These are phyloP conservation scores for Antechinus flavipes DNA, from an alignment of 2,113 vertebrate species.

Conservation along the genomic window DNA sequence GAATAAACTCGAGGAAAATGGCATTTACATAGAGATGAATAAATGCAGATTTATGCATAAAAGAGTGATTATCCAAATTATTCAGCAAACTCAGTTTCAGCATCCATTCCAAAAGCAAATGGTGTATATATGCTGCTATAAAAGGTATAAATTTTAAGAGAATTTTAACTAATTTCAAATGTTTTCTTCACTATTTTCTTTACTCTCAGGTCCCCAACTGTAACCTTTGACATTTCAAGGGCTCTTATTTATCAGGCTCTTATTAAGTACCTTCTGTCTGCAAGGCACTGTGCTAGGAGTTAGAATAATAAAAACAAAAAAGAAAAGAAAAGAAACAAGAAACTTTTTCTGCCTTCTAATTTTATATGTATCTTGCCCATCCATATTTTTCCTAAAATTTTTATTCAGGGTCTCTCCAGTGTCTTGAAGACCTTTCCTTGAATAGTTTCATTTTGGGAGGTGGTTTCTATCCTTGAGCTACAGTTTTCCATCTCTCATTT, in stretches of 20 bases:
- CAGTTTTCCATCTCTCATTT: not conserved
- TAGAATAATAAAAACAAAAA: not conserved
- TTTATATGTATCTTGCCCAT: not conserved
- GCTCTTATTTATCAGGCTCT: not conserved
- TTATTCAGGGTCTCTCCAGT: not conserved
- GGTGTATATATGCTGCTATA: not conserved
- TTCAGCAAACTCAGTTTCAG: conserved; percentile 42
- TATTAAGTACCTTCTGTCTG: not conserved
- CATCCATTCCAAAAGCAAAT: conserved; percentile 24
- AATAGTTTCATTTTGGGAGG: not conserved
- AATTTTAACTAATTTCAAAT: not conserved
- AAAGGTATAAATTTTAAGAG: conserved; percentile 48
- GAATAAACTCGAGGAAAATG: conserved; percentile 34
- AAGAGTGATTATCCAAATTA: conserved; percentile 54
- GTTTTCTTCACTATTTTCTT: conserved; percentile 18
- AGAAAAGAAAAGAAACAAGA: not conserved
- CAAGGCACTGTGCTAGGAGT: not conserved
- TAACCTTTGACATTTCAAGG: not conserved
- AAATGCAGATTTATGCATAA: conserved; percentile 50
- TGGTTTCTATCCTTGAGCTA: not conserved
- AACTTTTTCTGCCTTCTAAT: not conserved
- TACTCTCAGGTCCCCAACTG: not conserved
- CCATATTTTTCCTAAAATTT: not conserved
- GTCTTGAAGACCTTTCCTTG: not conserved
- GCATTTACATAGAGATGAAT: conserved; percentile 50